phyloP scores from a whole-genome alignment of 2,888 invertebrate species.

The Drosophila fungiperda region DNA sequence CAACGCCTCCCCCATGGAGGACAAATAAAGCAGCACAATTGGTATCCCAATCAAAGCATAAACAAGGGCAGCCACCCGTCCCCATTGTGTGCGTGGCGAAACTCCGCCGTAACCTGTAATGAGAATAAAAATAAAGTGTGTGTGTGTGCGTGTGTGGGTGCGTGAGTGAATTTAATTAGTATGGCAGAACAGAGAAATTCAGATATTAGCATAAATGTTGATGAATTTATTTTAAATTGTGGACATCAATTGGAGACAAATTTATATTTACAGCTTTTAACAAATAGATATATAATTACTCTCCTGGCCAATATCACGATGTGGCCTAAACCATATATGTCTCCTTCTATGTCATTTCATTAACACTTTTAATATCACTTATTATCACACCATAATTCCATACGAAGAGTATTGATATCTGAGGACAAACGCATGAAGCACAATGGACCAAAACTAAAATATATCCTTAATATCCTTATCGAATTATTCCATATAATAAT shows the following conservation, averaged over 20 bases:
- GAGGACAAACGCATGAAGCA: background rate
- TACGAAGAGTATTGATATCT: background rate
- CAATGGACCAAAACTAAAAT: background rate
- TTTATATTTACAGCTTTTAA: background rate
- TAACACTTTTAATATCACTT: no score
- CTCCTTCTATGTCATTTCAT: background rate
- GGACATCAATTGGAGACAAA: no score
- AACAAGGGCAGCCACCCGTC: slow-evolving; percentile 91
- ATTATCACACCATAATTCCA: no score
- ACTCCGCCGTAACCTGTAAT: slow-evolving; percentile 93
- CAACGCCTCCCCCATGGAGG: slow-evolving; percentile 93
- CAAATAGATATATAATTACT: no score
- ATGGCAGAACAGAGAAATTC: background rate
- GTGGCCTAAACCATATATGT: background rate
- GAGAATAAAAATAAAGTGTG: background rate
- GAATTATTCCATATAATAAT: background rate
- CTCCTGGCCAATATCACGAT: background rate
- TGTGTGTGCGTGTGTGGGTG: background rate
- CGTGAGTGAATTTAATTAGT: background rate
- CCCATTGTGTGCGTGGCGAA: slow-evolving; percentile 92
- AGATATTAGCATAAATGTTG: background rate
- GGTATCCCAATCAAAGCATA: slow-evolving; percentile 95
- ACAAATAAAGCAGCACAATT: slow-evolving; percentile 93
- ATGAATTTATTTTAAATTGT: background rate
- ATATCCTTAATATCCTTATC: background rate